Evolutionary conservation across 1,140 invertebrate genomes (phyloP).

Genomic region (Polypedilum vanderplanki): DNA sequence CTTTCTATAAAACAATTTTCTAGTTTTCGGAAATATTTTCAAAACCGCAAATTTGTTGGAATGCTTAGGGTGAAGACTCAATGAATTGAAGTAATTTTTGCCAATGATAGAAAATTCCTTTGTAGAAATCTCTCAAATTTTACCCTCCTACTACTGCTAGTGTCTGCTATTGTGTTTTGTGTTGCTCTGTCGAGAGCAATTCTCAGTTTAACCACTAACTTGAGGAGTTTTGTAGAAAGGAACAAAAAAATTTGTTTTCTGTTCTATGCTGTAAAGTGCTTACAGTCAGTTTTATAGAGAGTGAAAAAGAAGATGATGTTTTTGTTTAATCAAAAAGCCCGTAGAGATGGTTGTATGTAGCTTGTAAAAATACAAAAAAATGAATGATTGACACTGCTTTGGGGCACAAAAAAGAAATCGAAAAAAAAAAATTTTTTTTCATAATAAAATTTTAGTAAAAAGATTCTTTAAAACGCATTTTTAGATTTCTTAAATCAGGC

Average conservation of each 20-base stretch:
- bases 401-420: background rate
- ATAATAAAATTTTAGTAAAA: too few species aligned
- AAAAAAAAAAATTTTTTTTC: background rate
- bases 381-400: conserved; percentile 7
- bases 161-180: background rate
- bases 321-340: conserved; percentile 6
- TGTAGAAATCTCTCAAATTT: conserved; percentile 1
- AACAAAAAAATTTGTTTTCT: background rate
- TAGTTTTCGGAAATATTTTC: background rate
- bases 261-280: background rate
- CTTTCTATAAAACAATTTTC: background rate
- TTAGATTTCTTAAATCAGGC: too few species aligned
- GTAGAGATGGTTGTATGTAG: background rate
- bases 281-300: background rate
- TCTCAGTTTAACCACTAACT: conserved; percentile 9
- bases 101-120: background rate
- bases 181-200: background rate
- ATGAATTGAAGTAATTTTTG: too few species aligned
- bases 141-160: background rate
- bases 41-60: conserved; percentile 17
- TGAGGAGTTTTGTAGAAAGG: background rate
- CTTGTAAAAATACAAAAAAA: conserved; percentile 11
- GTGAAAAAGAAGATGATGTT: background rate
- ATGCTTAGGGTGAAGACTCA: background rate
- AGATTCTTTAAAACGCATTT: too few species aligned